A percentile compares a stretch with the other conserved stretches of the same genome.
These are phyloP conservation scores for Halichondria panicea DNA, from an alignment of 37 sponge, comb jelly and placozoan species.

Conservation along the genomic window DNA sequence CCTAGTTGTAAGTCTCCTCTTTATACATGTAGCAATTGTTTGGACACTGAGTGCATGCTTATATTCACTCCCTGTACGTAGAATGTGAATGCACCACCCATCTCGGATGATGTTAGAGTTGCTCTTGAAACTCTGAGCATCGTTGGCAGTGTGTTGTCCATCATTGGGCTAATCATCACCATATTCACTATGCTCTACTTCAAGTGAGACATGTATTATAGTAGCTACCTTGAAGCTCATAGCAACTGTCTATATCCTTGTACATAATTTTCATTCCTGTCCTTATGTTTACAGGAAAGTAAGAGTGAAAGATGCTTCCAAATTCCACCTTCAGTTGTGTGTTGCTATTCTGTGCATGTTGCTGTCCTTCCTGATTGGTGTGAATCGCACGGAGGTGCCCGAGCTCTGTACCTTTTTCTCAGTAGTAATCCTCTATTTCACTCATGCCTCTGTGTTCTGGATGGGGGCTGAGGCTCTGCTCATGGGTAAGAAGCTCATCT, in stretches of 20 bases:
- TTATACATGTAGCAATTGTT: too few relatives aligned
- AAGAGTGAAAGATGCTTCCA: constrained; percentile 38
- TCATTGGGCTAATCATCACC: neutral
- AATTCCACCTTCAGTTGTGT: constrained; percentile 61
- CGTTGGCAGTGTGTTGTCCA: neutral
- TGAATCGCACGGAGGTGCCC: constrained; percentile 46
- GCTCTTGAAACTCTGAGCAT: neutral
- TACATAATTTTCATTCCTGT: neutral
- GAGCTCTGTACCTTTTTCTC: constrained; percentile 38
- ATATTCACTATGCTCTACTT: neutral
- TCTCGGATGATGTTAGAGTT: neutral
- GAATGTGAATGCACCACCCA: constrained; percentile 29
- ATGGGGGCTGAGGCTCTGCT: constrained; percentile 78
- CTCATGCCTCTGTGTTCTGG: constrained; percentile 53
- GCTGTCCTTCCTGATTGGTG: constrained; percentile 45
- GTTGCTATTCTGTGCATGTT: constrained; percentile 53
- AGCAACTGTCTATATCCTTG: neutral
- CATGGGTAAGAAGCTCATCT: constrained; percentile 57
- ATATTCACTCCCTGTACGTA: neutral
- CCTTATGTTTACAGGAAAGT: constrained; percentile 65
- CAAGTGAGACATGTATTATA: neutral
- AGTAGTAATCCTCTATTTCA: constrained; percentile 53
- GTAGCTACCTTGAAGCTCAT: too few relatives aligned
- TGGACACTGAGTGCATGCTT: too few relatives aligned
- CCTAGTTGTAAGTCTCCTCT: constrained; percentile 42